Base-by-base conservation (phyloP, 2,888 invertebrate species). In the Lasioglossum malachurum region DNA sequence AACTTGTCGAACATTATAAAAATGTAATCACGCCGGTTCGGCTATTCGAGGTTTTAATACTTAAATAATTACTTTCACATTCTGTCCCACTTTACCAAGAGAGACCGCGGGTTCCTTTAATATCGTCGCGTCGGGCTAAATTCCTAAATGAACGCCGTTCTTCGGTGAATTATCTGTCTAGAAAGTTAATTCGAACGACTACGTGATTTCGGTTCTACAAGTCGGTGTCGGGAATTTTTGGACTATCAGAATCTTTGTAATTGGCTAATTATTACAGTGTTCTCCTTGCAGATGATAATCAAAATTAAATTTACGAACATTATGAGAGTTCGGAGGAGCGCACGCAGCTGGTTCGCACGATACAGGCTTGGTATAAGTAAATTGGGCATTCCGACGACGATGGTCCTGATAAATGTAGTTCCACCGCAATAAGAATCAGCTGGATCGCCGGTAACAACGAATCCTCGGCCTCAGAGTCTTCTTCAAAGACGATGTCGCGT, bases 341-440 rank as follows among this genome's bases (percentile, higher is more conserved):
- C 44, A 12, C 44, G 44, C 44, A 44, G 44, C 44, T 44, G 44
- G 44, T 44, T 44, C 12, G 44, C 3, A 44, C 1, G 12, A 44
- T 44, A 14, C 46, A 46, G 49, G 19, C 7, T 19, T 7, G 49
- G 19, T 19, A 2, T 8, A n/a, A n/a, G 12, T 57, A 57, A 57
- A 57, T 57, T 57, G 57, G 57, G 12, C n/a, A 57, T 57, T n/a
- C n/a, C 4, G n/a, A n/a, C 57, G n/a, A 57, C n/a, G 57, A 4
- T 57, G n/a, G 57, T 57, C 7, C 8, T 2, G 57, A 57, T n/a
- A 57, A 57, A n/a, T 12, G n/a, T n/a, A n/a, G n/a, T 12, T n/a
- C n/a, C 0, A n/a, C 4, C 49, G 71, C 69, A 64, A 74, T 84
- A 84, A 78, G 69, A 75, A 85, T 84, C 84, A 79, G 35, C 64